These are phyloP conservation scores for Neodon shergylaensis DNA, from an alignment of 2,113 vertebrate species.

Conservation along the genomic window DNA sequence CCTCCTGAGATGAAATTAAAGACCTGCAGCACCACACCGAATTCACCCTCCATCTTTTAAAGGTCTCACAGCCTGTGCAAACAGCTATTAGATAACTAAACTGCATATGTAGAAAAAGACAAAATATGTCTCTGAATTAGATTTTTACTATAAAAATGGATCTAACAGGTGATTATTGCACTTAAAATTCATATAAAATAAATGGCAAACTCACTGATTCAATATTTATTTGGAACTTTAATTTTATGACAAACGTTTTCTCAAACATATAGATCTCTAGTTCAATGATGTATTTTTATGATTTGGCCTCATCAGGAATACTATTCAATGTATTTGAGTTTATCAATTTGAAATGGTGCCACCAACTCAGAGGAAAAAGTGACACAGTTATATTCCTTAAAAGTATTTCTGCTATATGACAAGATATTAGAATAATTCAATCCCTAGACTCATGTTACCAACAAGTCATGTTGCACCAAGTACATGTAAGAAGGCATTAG, in stretches of 20 bases:
- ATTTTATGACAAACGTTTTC: constrained; percentile 58
- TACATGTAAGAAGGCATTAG: not conserved
- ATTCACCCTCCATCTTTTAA: not conserved
- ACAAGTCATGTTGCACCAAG: not conserved
- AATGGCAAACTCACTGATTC: constrained; percentile 66
- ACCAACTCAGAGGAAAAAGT: not conserved
- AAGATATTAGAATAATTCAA: not conserved
- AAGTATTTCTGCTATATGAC: not conserved
- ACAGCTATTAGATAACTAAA: not conserved
- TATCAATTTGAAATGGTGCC: not conserved
- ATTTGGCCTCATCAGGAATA: not conserved
- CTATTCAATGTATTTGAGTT: constrained; percentile 18
- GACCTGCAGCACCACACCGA: not conserved
- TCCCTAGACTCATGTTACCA: not conserved
- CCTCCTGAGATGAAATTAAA: not conserved
- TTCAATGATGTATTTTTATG: constrained; percentile 27
- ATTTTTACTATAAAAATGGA: not conserved
- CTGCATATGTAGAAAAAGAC: constrained; percentile 27
- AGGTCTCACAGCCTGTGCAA: not conserved
- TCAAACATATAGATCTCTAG: constrained; percentile 65
- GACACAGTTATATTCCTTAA: not conserved
- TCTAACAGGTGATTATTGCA: constrained; percentile 11
- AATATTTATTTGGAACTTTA: constrained; percentile 69
- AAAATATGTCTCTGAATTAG: constrained; percentile 30
- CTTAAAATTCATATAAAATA: constrained; percentile 61